phyloP scores from a whole-genome alignment of 1,140 invertebrate genomes.

The Batillaria attramentaria region DNA sequence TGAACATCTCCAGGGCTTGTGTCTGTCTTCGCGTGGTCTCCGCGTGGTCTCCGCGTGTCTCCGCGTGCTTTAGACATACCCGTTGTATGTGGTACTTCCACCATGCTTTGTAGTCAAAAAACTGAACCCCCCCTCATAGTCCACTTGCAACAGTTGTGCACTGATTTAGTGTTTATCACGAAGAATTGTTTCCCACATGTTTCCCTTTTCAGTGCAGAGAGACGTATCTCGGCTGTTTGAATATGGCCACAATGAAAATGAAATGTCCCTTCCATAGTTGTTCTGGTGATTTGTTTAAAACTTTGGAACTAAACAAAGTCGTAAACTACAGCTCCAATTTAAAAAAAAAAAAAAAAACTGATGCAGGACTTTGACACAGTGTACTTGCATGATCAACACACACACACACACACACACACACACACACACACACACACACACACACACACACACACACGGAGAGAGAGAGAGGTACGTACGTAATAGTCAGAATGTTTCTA shows the following conservation, averaged over 20 bases:
- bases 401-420: not conserved
- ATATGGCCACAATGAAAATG: no score
- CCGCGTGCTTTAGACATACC: not conserved
- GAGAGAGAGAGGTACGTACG: not conserved
- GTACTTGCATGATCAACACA: not conserved
- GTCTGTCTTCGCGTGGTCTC: not conserved
- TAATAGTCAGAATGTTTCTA: no score
- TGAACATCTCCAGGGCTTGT: no score
- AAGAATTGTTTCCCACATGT: no score
- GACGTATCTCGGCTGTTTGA: no score
- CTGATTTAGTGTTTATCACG: no score
- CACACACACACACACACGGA: not conserved
- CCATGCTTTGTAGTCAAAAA: no score
- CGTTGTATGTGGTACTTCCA: not conserved
- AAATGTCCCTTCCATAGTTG: no score
- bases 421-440: slow-evolving; percentile 14
- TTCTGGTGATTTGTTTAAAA: not conserved
- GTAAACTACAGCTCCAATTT: not conserved
- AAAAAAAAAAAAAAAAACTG: not conserved
- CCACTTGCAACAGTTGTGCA: no score
- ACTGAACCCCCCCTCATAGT: no score
- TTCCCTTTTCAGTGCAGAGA: no score
- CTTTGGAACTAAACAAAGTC: not conserved
- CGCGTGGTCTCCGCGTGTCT: not conserved
- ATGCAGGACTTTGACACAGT: not conserved